These are phyloP conservation scores for Lasioglossum pauxillum DNA, from an alignment of 2,888 invertebrate genomes.

Conservation along the genomic window DNA sequence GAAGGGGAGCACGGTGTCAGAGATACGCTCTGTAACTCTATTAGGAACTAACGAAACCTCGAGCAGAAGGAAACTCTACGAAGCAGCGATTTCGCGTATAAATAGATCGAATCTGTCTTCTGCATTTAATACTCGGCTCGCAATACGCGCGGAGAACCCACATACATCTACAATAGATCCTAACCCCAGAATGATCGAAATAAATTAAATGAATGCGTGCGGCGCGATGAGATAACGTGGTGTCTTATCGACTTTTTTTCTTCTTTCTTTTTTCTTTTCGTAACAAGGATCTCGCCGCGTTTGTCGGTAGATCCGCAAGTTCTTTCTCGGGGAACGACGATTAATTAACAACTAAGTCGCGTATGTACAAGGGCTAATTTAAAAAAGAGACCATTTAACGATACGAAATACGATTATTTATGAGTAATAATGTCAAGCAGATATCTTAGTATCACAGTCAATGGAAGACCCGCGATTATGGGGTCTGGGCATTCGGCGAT, in stretches of 20 bases:
- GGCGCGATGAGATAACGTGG: constrained; percentile 3
- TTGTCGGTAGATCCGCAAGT: constrained; percentile 12
- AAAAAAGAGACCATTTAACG: constrained; percentile 19
- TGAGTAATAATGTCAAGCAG: constrained; percentile 66
- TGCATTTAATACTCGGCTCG: constrained; percentile 17
- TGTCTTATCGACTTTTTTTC: neutral
- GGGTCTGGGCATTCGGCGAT: constrained; percentile 58
- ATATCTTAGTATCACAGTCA: constrained; percentile 75
- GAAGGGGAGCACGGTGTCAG: constrained; percentile 1
- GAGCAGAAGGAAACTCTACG: constrained; percentile 45
- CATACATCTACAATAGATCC: constrained; percentile 18
- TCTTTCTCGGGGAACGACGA: neutral
- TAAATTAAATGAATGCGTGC: constrained; percentile 36
- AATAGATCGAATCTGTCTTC: constrained; percentile 18
- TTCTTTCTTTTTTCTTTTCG: neutral
- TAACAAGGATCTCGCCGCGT: constrained; percentile 13
- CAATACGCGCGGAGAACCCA: constrained; percentile 8
- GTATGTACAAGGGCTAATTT: constrained; percentile 26
- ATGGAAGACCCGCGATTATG: constrained; percentile 59
- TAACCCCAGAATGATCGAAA: constrained; percentile 24
- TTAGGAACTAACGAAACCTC: constrained; percentile 67
- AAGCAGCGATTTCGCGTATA: constrained; percentile 45
- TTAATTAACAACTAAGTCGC: constrained; percentile 21
- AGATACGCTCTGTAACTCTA: constrained; percentile 32
- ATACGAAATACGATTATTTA: constrained; percentile 64